These are phyloP conservation scores for Erythrolamprus reginae DNA, from an alignment of 2,113 vertebrate genomes.

Conservation along the genomic window DNA sequence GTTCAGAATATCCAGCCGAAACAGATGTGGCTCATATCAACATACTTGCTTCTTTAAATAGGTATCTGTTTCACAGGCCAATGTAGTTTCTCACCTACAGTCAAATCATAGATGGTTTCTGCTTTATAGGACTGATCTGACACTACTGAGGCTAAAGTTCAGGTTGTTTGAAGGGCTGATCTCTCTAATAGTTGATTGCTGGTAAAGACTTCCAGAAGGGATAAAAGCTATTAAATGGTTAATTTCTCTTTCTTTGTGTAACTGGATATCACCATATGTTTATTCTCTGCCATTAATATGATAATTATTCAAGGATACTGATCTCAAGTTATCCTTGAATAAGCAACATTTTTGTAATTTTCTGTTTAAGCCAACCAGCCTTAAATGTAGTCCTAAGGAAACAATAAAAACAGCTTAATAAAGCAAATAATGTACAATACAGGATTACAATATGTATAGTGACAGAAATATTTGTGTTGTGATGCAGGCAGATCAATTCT, in stretches of 20 bases:
- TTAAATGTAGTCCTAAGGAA: neutral
- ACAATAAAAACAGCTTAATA: neutral
- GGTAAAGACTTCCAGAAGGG: neutral
- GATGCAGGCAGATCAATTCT: slow-evolving; percentile 83
- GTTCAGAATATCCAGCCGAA: neutral
- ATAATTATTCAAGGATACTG: neutral
- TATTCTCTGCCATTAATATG: neutral
- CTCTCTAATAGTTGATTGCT: neutral
- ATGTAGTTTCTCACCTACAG: neutral
- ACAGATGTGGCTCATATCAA: neutral
- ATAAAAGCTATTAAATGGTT: neutral
- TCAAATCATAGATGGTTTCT: neutral
- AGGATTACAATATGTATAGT: neutral
- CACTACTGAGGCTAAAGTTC: neutral
- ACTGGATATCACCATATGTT: neutral
- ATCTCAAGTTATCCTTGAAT: neutral
- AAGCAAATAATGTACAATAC: rapidly evolving
- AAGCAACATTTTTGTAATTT: neutral
- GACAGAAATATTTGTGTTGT: slow-evolving; percentile 38
- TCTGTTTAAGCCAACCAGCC: neutral
- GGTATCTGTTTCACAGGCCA: neutral
- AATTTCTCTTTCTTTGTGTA: neutral
- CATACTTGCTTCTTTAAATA: neutral
- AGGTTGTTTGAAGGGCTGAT: neutral
- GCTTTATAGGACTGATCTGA: neutral